Conservation (phyloP, 2,888 invertebrate species). For the Sicus ferrugineus region DNA sequence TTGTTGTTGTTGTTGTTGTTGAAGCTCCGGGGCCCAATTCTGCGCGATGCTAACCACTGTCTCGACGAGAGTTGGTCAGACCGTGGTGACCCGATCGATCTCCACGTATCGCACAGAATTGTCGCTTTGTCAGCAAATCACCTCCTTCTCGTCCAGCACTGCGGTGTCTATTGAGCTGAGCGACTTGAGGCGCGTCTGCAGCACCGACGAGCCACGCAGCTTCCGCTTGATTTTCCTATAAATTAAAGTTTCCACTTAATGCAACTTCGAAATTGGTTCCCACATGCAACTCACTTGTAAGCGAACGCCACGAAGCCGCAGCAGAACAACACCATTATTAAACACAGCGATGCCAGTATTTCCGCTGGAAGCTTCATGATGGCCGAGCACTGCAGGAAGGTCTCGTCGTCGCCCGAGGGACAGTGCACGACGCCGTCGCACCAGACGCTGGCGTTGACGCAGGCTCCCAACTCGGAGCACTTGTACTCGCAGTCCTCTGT, state of each 20-base stretch:
- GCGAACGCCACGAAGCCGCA: constrained; percentile 66
- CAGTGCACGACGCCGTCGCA: constrained; percentile 82
- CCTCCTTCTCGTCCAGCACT: constrained; percentile 85
- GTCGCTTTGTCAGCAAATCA: constrained; percentile 96
- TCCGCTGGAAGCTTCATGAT: constrained; percentile 79
- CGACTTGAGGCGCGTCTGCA: constrained; percentile 82
- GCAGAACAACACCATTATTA: constrained; percentile 63
- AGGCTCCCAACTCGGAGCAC: constrained; percentile 82
- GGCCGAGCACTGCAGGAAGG: constrained; percentile 80
- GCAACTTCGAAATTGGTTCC: too few relatives aligned
- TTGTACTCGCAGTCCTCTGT: constrained; percentile 78
- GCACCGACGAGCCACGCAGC: constrained; percentile 76
- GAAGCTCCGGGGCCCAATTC: constrained; percentile 63
- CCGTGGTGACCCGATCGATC: constrained; percentile 88
- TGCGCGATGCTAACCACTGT: constrained; percentile 51
- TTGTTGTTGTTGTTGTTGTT: constrained; percentile 34
- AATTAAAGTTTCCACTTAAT: not conserved
- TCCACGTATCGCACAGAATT: constrained; percentile 93
- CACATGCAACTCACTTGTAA: constrained; percentile 66
- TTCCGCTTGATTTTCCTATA: constrained; percentile 68
- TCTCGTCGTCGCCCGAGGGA: constrained; percentile 82
- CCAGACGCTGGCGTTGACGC: constrained; percentile 81
- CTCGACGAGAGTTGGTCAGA: constrained; percentile 69
- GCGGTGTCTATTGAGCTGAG: constrained; percentile 79
- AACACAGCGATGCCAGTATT: constrained; percentile 71